Base-by-base conservation (phyloP, 92 coral and sea anemone species). In the Porites cylindrica region DNA sequence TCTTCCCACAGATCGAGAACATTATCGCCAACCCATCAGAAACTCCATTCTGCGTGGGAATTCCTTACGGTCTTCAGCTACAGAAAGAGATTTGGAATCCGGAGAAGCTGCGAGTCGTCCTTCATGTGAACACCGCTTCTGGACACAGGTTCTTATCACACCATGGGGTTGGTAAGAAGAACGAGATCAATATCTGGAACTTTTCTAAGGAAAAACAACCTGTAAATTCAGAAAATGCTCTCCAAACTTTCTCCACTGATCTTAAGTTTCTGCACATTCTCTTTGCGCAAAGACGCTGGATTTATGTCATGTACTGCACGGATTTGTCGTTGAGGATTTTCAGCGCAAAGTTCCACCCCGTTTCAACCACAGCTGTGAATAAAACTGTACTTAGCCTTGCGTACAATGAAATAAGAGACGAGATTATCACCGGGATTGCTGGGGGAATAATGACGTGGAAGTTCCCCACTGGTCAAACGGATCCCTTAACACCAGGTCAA, bases 391-490 rank as follows among this genome's bases (percentile, higher is more conserved):
- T 95, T 29, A 92, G 98, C 64, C 75, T 97, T 80, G 83, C 89
- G 2, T 96, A 95, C 75, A 97, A 97, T 79, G 96, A 89, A 56
- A 79, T 76, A 38, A 86, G 97, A 72, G 99, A 97, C 68, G 99
- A 97, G 71, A 75, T 97, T 19, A 80, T 97, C 64, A 85, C 96
- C 10, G 98, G 98, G 17, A 78, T 94, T 32, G 93, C 95, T 56
- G 99, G 99, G 17, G 98, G 95, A 61, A 89, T 97, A 11, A 90
- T 91, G 86, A 93, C 96, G 72, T 97, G 99, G 99, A 82, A 85
- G 88, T 97, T 97, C 50, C 96, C 99, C 1, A 90, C 90, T 73
- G 98, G 95, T 67, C 98, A 97, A 81, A 92, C 91, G n/a, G 99
- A 93, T 83, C 88, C 96, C 23, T 91, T 97, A 16, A 75, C 93